These are phyloP conservation scores for Cyprinodon tularosa DNA, from an alignment of 2,113 vertebrate genomes.

Conservation along the genomic window DNA sequence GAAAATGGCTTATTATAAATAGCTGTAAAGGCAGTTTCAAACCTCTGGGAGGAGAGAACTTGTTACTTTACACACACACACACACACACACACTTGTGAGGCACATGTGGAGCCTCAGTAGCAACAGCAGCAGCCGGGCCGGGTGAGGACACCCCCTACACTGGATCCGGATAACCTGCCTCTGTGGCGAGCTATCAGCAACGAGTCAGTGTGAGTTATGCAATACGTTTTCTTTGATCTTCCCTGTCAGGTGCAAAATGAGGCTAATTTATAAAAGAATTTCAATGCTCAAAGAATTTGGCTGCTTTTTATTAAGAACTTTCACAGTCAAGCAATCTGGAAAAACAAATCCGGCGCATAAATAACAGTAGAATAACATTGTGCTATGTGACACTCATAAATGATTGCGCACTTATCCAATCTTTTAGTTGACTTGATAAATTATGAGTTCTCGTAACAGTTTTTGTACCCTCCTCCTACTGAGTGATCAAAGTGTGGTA, in stretches of 20 bases:
- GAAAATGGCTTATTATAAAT: conserved; percentile 69
- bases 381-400: conserved; percentile 65
- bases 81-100: conserved; percentile 23
- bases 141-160: conserved; percentile 50
- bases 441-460: conserved; percentile 44
- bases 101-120: conserved; percentile 22
- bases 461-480: conserved; percentile 61
- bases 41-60: conserved; percentile 65
- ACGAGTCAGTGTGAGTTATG: conserved; percentile 55
- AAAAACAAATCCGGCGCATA: conserved; percentile 65
- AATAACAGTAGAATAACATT: conserved; percentile 70
- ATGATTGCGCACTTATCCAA: conserved; percentile 51
- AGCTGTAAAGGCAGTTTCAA: conserved; percentile 45
- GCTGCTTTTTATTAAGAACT: conserved; percentile 26
- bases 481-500: conserved; percentile 71
- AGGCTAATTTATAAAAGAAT: conserved; percentile 21
- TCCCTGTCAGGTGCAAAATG: conserved; percentile 14
- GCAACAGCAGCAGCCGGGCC: conserved; percentile 44
- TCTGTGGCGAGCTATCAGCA: conserved; percentile 40
- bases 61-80: conserved; percentile 33
- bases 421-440: conserved; percentile 64
- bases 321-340: conserved; percentile 56
- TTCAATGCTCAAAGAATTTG: conserved; percentile 14
- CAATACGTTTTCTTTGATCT: conserved; percentile 52
- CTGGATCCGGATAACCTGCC: conserved; percentile 52